Base-by-base conservation (phyloP, 2,797 vertebrate genomes). In the Urophycis tenuis region DNA sequence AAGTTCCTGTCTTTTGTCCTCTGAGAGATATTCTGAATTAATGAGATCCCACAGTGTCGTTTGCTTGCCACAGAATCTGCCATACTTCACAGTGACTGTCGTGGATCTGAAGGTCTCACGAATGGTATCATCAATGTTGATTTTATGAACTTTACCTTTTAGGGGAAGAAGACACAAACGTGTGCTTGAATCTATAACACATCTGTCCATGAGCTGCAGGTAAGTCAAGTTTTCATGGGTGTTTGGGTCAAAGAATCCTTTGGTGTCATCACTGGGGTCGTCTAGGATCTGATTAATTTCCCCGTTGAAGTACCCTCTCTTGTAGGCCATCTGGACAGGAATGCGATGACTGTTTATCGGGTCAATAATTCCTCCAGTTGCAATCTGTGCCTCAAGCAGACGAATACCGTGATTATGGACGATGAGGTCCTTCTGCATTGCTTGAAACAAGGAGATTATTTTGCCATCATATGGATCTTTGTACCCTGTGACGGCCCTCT, bases 181-280 rank as follows among this genome's bases (percentile, higher is more conserved):
- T 0, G 95, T 96, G 0, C 88, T 83, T 0, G 92, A 81, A 71
- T 97, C 95, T 0, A 74, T 89, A 75, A 93, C 73, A 0, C 95
- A 95, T 7, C 95, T 92, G 67, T 94, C 94, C 30, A 96, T 79
- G 0, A 96, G 91, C 77, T 95, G 94, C 67, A 94, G 41, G n/a
- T 97, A 96, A 0, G 95, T 96, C 3, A 96, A 93, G 82, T 95
- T 96, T 85, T 96, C 94, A 0, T 95, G 87, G 0, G 95, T 96
- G 87, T 96, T 96, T 71, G 95, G 95, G 71, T 95, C 95, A 0
- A 95, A 95, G 83, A 94, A 94, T 25, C 92, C 93, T 78, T 93
- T 93, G 76, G 92, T 94, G 84, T 94, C 93, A 0, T 94, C 93
- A 0, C 31, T 53, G 30, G 93, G 89, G 81, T 94, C 90, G 12